phyloP scores from a whole-genome alignment of 1,140 invertebrate species.

The Lucilia sericata region DNA sequence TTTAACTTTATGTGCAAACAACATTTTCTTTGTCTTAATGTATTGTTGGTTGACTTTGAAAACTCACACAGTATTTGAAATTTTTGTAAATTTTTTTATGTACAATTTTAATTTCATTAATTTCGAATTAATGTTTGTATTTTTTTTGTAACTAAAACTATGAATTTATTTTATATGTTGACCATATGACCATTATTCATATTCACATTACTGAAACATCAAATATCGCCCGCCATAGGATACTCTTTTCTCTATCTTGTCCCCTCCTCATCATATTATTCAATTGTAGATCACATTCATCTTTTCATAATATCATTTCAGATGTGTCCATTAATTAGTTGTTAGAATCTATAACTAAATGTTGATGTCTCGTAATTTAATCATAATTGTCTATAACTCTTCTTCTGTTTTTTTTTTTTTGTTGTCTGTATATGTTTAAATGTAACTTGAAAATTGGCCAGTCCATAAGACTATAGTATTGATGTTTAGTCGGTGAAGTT shows the following conservation, averaged over 20 bases:
- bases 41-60: constrained; percentile 11
- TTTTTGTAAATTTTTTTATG: neutral
- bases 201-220: constrained; percentile 20
- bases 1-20: constrained; percentile 20
- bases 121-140: neutral
- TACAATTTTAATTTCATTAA: neutral
- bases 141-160: neutral
- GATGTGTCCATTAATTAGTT: neutral
- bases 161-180: neutral
- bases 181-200: constrained; percentile 3
- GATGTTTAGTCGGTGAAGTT: constrained; percentile 44
- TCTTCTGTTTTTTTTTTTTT: neutral
- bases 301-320: neutral
- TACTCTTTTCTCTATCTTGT: neutral
- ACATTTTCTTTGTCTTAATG: neutral
- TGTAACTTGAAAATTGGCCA: constrained; percentile 18
- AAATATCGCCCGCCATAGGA: neutral
- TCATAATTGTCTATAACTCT: neutral
- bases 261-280: neutral
- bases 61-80: neutral
- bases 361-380: neutral
- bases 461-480: constrained; percentile 26
- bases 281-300: neutral
- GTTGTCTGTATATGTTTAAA: constrained; percentile 1
- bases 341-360: constrained; percentile 7